Evolutionary conservation across 2,888 invertebrate genomes (phyloP), one percentile per base, ranked within the genome.

Genomic region (Tuberolachnus salignus): DNA sequence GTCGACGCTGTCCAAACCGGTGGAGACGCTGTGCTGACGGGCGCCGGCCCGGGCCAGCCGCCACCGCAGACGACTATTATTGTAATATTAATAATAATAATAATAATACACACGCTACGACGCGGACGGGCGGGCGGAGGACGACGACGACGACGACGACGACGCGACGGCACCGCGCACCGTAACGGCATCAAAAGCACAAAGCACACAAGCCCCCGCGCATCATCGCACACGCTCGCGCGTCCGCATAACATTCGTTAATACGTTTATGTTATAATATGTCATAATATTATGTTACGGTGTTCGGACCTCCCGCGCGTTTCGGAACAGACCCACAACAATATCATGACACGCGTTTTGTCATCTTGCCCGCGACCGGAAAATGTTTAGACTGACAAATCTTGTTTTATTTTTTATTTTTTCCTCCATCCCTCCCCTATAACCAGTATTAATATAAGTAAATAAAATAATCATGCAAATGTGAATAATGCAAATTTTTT

Each of bases 11-110:
- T 82, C 83, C 57, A 84, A 84, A 80, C 83, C 83, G 42, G 82
- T 83, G 59, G 83, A 84, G 80, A 84, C 83, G 49, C 81, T 84
- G 67, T 84, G 83, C 75, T 84, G 74, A 69, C 42, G 34, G 34
- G 34, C 34, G 14, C n/a, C 14, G 42, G 6, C 55, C 19, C 3
- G 0, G 13, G 46, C 59, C 59, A 2, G 19, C 6, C 23, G 3
- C 11, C 13, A n/a, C 57, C 3, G 19, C 11, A 2, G 23, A 34
- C 44, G 44, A 19, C 9, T n/a, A n/a, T n/a, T n/a, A n/a, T n/a
- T n/a, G n/a, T n/a, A n/a, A n/a, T n/a, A n/a, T n/a, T n/a, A n/a
- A n/a, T n/a, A n/a, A n/a, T n/a, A n/a, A n/a, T n/a, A n/a, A n/a
- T n/a, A n/a, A n/a, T n/a, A n/a, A n/a, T n/a, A n/a, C n/a, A n/a